Evolutionary conservation across 1,140 invertebrate species (phyloP).

Genomic region (Brachionus sp.): DNA sequence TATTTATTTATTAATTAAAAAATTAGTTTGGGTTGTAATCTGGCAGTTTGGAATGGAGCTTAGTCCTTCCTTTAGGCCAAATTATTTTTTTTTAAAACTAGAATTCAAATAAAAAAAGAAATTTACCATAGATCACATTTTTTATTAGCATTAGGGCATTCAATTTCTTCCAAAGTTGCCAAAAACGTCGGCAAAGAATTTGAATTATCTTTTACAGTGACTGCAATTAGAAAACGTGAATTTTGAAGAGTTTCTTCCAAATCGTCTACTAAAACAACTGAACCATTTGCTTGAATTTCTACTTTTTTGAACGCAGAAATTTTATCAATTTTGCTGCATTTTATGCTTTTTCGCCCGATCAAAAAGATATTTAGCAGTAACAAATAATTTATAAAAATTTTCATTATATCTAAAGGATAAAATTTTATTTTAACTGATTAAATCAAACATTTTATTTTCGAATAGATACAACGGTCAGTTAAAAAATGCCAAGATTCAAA

Average conservation of each 20-base stretch:
- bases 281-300: not conserved
- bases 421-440: too few relatives aligned
- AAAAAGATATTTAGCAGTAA: not conserved
- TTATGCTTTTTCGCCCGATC: not conserved
- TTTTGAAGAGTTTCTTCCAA: not conserved
- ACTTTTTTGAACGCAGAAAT: not conserved
- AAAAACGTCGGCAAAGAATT: constrained; percentile 22
- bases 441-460: too few relatives aligned
- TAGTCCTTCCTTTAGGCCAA: too few relatives aligned
- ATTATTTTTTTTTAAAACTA: not conserved
- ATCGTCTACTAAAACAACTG: not conserved
- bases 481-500: too few relatives aligned
- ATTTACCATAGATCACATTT: constrained; percentile 18
- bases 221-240: not conserved
- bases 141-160: not conserved
- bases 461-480: too few relatives aligned
- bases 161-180: not conserved
- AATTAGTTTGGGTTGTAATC: too few relatives aligned
- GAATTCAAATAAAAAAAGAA: not conserved
- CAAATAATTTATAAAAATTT: not conserved
- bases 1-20: too few relatives aligned
- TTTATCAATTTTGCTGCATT: not conserved
- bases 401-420: not conserved
- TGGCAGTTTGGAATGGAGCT: too few relatives aligned
- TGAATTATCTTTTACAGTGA: not conserved